Conservation (phyloP, 2,888 invertebrate genomes). For the Dicyrtoma fusca region DNA sequence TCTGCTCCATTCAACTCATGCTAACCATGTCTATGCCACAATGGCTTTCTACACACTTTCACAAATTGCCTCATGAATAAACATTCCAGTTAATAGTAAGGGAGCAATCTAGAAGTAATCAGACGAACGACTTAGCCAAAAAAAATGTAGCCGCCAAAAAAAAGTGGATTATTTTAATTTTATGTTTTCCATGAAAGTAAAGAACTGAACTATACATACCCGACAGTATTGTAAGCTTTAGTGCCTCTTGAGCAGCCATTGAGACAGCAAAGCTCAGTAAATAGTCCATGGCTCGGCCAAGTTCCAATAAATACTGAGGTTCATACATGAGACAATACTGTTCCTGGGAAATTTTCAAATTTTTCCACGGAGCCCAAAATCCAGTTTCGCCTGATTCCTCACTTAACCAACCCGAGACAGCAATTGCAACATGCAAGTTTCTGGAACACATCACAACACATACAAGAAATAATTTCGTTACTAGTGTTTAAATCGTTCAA, state of each 20-base stretch:
- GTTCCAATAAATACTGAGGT: slow-evolving; percentile 65
- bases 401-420: slow-evolving; percentile 69
- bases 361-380: slow-evolving; percentile 65
- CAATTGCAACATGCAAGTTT: slow-evolving; percentile 67
- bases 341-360: slow-evolving; percentile 65
- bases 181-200: not conserved
- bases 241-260: slow-evolving; percentile 67
- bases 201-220: slow-evolving; percentile 59
- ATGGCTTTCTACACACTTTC: too few relatives aligned
- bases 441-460: slow-evolving; percentile 44
- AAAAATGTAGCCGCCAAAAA: too few relatives aligned
- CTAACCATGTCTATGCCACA: too few relatives aligned
- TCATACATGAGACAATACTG: slow-evolving; percentile 70
- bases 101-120: too few relatives aligned
- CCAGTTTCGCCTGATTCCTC: slow-evolving; percentile 61
- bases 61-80: too few relatives aligned
- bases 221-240: slow-evolving; percentile 68
- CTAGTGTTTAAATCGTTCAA: not conserved
- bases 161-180: not conserved
- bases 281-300: slow-evolving; percentile 68
- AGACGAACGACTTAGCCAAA: too few relatives aligned
- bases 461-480: not conserved
- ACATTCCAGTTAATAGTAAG: too few relatives aligned
- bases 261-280: slow-evolving; percentile 65
- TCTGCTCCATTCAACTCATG: too few relatives aligned